These are phyloP conservation scores for Limanda limanda DNA, from an alignment of 2,113 vertebrate genomes.

Conservation along the genomic window DNA sequence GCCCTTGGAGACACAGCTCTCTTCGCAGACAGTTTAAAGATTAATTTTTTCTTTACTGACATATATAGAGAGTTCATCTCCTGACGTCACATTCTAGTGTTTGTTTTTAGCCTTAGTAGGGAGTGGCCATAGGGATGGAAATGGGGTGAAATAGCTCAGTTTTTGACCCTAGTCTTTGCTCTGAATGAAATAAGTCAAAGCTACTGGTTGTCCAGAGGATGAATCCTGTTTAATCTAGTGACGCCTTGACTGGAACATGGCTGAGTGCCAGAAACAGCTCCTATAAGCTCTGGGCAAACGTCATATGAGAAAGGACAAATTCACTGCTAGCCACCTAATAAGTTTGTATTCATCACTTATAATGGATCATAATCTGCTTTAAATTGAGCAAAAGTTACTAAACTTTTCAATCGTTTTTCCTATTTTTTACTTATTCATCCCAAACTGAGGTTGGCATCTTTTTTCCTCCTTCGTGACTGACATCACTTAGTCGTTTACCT, in stretches of 20 bases:
- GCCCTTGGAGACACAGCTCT: constrained; percentile 48
- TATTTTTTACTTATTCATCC: constrained; percentile 15
- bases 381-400: no score
- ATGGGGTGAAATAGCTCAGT: no score
- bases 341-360: no score
- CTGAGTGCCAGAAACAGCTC: neutral
- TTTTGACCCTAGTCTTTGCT: neutral
- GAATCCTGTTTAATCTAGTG: neutral
- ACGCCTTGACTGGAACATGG: neutral
- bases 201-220: neutral
- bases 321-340: no score
- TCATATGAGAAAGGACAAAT: no score
- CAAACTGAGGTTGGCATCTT: constrained; percentile 15
- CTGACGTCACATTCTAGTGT: neutral
- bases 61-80: neutral
- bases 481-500: constrained; percentile 42
- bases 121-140: neutral
- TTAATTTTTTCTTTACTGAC: constrained; percentile 31
- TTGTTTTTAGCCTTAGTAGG: neutral
- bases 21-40: constrained; percentile 18
- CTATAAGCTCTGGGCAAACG: no score
- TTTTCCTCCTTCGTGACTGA: constrained; percentile 20
- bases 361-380: no score
- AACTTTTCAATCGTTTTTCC: no score
- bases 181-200: neutral